phyloP scores from a whole-genome alignment of 2,797 vertebrate genomes.

The Channallabes apus region DNA sequence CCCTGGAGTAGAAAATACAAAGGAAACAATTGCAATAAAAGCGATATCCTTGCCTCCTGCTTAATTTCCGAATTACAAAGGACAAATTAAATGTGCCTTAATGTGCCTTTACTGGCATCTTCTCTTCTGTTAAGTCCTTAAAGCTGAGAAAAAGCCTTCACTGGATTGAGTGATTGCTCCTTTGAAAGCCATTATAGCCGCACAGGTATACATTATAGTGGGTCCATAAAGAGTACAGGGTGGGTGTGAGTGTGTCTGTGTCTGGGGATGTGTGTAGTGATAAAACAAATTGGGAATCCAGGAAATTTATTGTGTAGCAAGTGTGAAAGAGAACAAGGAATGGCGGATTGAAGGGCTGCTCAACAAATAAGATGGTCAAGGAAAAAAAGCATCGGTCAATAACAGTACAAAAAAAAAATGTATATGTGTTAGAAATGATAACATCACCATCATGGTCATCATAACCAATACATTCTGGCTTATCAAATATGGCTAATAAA shows the following conservation, averaged over 20 bases:
- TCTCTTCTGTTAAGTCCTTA: slow-evolving; percentile 15
- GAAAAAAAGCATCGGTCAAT: neutral
- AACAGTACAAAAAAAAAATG: neutral
- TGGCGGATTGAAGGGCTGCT: slow-evolving; percentile 4
- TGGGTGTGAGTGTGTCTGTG: slow-evolving; percentile 4
- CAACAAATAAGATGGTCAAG: neutral
- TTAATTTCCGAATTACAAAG: slow-evolving; percentile 38
- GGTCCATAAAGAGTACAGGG: slow-evolving; percentile 26
- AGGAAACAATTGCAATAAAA: slow-evolving; percentile 19
- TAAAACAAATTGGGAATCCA: slow-evolving; percentile 15
- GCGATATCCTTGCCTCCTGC: slow-evolving; percentile 16
- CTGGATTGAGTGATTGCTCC: slow-evolving; percentile 57
- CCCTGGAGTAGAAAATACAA: slow-evolving; percentile 2
- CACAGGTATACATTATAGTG: slow-evolving; percentile 50
- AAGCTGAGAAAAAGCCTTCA: slow-evolving; percentile 10
- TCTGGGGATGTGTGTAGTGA: neutral
- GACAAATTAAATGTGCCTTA: slow-evolving; percentile 31
- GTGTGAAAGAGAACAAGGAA: slow-evolving; percentile 10
- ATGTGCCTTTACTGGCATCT: slow-evolving; percentile 17
- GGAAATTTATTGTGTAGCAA: slow-evolving; percentile 24
- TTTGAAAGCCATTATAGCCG: slow-evolving; percentile 58
- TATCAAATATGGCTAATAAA: neutral
- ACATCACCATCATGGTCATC: too few relatives aligned
- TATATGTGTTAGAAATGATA: neutral
- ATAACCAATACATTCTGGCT: too few relatives aligned